Percentiles rank a stretch among this genome's conserved stretches.
Evolutionary conservation across 1,140 invertebrate species (phyloP).

Genomic region (Brachionus rubens): DNA sequence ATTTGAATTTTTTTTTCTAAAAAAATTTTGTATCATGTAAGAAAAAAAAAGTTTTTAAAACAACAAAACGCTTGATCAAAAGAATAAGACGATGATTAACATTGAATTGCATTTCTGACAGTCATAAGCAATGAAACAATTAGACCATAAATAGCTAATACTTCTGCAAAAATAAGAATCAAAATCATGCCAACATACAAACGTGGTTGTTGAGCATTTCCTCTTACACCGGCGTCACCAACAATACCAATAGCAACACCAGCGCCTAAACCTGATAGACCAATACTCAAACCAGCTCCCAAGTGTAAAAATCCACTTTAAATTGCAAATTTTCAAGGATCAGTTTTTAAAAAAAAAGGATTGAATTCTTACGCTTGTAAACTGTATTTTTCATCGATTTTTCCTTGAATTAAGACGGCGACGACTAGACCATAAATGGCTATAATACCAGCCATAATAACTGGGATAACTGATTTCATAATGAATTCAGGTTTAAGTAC

Average conservation of each 20-base stretch:
- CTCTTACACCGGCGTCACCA: conserved; percentile 94
- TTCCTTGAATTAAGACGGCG: conserved; percentile 90
- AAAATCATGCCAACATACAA: conserved; percentile 97
- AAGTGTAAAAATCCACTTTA: conserved; percentile 88
- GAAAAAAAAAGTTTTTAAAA: not conserved
- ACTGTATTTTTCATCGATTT: conserved; percentile 68
- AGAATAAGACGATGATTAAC: not conserved
- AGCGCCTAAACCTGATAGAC: conserved; percentile 91
- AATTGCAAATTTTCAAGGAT: conserved; percentile 53
- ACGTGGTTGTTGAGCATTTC: conserved; percentile 94
- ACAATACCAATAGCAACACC: conserved; percentile 98
- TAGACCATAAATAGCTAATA: conserved; percentile 97
- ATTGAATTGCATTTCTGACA: conserved; percentile 67
- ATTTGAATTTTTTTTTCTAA: too few relatives aligned
- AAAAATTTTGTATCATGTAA: too few relatives aligned
- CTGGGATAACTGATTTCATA: conserved; percentile 99
- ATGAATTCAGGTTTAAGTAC: conserved; percentile 98
- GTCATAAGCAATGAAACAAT: conserved; percentile 98
- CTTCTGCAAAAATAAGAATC: conserved; percentile 99
- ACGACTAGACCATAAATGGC: conserved; percentile 99
- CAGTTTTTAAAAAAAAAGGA: conserved; percentile 10
- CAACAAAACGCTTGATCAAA: too few relatives aligned
- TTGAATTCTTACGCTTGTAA: conserved; percentile 71
- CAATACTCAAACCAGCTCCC: conserved; percentile 92
- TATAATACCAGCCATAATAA: conserved; percentile 99